Evolutionary conservation across 2,888 invertebrate genomes (phyloP).

Genomic region (Drosophila dives): DNA sequence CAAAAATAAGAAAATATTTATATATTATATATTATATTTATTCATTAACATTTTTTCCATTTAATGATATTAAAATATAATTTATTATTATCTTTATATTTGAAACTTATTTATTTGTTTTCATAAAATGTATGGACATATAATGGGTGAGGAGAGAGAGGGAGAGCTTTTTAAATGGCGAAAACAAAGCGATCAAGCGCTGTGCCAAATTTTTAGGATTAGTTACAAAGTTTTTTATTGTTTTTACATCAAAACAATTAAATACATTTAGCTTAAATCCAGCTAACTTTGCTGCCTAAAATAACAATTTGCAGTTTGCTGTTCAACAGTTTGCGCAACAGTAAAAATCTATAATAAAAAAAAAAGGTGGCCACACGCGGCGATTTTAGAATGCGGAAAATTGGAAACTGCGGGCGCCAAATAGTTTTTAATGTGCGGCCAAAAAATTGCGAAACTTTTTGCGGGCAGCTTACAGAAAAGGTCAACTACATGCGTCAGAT

Average conservation of each 20-base stretch:
- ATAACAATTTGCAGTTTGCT: conserved; percentile 7
- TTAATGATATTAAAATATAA: no score
- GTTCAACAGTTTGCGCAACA: neutral
- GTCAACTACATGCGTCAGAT: conserved; percentile 77
- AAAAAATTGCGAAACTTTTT: conserved; percentile 35
- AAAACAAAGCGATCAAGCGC: neutral
- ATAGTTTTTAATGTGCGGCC: conserved; percentile 71
- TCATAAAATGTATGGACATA: no score
- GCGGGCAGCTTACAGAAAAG: conserved; percentile 45
- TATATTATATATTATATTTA: no score
- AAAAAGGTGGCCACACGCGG: neutral
- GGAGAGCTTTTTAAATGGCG: no score
- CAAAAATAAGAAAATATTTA: no score
- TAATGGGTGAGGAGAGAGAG: no score
- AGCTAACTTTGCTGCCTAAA: neutral
- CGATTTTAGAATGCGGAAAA: neutral
- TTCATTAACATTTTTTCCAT: no score
- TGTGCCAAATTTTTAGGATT: neutral
- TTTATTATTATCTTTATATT: no score
- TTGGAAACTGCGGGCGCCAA: conserved; percentile 54
- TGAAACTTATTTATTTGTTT: no score
- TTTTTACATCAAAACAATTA: neutral
- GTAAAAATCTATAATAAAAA: neutral
- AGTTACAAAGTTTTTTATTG: neutral
- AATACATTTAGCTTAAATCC: neutral